Evolutionary conservation across 2,888 invertebrate genomes (phyloP).

Genomic region (Labia minor): DNA sequence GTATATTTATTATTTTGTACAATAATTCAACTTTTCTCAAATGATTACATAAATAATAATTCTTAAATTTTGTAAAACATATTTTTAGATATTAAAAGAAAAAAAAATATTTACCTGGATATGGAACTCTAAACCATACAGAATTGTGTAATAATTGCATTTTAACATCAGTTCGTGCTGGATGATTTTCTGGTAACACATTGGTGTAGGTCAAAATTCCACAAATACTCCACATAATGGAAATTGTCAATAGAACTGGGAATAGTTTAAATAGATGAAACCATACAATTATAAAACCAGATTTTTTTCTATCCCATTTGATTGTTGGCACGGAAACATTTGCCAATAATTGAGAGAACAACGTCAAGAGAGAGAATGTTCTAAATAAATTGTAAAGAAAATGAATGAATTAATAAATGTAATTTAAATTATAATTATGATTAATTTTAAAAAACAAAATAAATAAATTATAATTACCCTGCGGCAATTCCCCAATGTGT

Average conservation of each 20-base stretch:
- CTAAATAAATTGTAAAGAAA: constrained; percentile 42
- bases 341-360: constrained; percentile 69
- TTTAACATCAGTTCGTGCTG: constrained; percentile 63
- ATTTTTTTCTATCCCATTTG: constrained; percentile 43
- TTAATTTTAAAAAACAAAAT: not conserved
- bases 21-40: too few relatives aligned
- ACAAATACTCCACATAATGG: constrained; percentile 66
- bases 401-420: not conserved
- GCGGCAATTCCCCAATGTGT: constrained; percentile 75
- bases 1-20: too few relatives aligned
- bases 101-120: constrained; percentile 67
- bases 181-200: constrained; percentile 53
- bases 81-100: too few relatives aligned
- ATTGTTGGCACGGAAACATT: constrained; percentile 51
- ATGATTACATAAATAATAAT: too few relatives aligned
- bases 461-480: constrained; percentile 43
- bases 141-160: constrained; percentile 57
- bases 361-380: constrained; percentile 60
- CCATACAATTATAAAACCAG: constrained; percentile 46
- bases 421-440: not conserved
- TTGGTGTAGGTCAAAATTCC: constrained; percentile 54
- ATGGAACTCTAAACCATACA: constrained; percentile 70
- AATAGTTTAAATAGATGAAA: constrained; percentile 69
- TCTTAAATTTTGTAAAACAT: too few relatives aligned
- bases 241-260: constrained; percentile 64